These are phyloP conservation scores for Athalia rosae DNA, from an alignment of 2,888 invertebrate species.

Conservation along the genomic window DNA sequence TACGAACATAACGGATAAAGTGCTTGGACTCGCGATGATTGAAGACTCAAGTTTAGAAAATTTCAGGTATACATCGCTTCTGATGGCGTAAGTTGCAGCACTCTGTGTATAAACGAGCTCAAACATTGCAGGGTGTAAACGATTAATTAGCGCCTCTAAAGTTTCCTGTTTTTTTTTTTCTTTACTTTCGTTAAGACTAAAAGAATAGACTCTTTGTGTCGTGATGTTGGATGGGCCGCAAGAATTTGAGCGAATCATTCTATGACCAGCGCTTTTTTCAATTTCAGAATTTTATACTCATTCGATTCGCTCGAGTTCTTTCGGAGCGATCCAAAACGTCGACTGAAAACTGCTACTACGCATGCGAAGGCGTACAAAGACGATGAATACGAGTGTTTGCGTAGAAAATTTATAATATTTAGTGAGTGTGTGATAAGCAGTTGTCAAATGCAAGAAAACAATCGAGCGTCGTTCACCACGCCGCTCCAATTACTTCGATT, in stretches of 20 bases:
- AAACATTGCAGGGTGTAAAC: conserved; percentile 8
- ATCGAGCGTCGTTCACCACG: conserved; percentile 23
- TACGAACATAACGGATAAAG: too few species aligned
- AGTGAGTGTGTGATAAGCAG: conserved; percentile 3
- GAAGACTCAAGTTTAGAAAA: background rate
- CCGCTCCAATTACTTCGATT: conserved; percentile 38
- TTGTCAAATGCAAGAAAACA: conserved; percentile 30
- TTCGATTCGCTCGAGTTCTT: conserved; percentile 19
- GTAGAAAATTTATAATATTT: background rate
- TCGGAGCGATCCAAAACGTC: conserved; percentile 24
- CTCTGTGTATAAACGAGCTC: background rate
- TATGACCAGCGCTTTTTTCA: background rate
- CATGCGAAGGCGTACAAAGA: conserved; percentile 48
- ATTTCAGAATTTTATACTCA: background rate
- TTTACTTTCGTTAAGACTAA: background rate
- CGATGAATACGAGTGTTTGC: conserved; percentile 9
- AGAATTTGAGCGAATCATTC: conserved; percentile 22
- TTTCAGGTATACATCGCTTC: conserved; percentile 12
- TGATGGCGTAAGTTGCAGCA: background rate
- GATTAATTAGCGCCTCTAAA: conserved; percentile 20
- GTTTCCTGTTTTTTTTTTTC: background rate
- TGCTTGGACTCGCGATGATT: too few species aligned
- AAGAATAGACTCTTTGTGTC: conserved; percentile 31
- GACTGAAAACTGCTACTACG: conserved; percentile 22
- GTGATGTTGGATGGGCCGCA: conserved; percentile 38